Percentiles rank a stretch among this genome's conserved stretches.
Evolutionary conservation across 2,113 vertebrate species (phyloP).

Genomic region (Athene noctua): DNA sequence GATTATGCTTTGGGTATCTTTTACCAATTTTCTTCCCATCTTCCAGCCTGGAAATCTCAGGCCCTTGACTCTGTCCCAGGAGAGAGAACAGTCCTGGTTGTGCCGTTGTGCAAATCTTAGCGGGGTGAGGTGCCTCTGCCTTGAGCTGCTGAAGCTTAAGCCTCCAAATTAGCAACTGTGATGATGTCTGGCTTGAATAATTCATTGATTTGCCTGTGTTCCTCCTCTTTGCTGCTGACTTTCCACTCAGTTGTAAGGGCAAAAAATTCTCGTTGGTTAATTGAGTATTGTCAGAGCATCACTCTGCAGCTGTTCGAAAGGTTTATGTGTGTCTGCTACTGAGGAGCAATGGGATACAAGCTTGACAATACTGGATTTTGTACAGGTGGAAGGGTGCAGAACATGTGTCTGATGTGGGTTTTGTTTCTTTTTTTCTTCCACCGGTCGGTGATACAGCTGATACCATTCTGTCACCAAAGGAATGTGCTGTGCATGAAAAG

Average conservation of each 20-base stretch:
- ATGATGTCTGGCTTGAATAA: neutral
- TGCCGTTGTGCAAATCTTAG: neutral
- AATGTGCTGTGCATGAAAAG: neutral
- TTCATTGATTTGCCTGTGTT: neutral
- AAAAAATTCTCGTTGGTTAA: neutral
- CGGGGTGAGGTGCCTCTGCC: neutral
- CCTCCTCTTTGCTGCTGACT: neutral
- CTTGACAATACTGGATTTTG: neutral
- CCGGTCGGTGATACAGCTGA: neutral
- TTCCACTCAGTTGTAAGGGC: neutral
- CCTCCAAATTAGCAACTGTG: neutral
- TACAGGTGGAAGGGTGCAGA: neutral
- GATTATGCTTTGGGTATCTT: neutral
- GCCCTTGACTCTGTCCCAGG: neutral
- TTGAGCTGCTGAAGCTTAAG: neutral
- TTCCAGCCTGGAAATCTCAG: neutral
- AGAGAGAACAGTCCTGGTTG: neutral
- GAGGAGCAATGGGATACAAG: neutral
- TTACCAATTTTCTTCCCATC: neutral
- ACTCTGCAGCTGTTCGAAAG: neutral
- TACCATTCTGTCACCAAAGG: neutral
- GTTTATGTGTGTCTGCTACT: neutral
- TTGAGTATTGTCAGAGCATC: neutral
- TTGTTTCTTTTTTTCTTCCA: fast-evolving
- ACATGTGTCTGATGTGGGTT: no score